phyloP scores from a whole-genome alignment of 1,140 invertebrate species.

The Streblospio benedicti region DNA sequence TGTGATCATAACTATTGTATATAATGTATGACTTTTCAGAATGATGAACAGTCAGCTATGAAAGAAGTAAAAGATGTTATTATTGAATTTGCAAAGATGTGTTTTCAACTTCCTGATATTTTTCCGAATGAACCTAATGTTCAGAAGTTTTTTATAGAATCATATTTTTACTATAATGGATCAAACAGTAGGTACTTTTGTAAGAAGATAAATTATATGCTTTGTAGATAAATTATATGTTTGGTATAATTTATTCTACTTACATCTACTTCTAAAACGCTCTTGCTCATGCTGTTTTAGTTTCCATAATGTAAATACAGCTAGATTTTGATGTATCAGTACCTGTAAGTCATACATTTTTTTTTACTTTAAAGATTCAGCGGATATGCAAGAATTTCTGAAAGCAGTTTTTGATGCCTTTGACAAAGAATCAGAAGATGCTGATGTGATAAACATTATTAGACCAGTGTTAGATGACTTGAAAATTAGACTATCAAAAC shows the following conservation, averaged over 20 bases:
- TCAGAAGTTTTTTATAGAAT: background rate
- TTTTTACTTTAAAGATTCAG: constrained; percentile 40
- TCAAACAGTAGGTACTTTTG: background rate
- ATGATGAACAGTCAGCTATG: background rate
- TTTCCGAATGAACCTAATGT: constrained; percentile 16
- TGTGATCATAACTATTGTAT: background rate
- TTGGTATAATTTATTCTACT: background rate
- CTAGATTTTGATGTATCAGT: too few relatives aligned
- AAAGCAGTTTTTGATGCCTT: constrained; percentile 22
- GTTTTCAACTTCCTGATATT: constrained; percentile 36
- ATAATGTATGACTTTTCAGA: background rate
- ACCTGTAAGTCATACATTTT: too few relatives aligned
- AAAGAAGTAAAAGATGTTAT: constrained; percentile 31
- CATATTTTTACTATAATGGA: background rate
- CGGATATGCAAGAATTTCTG: constrained; percentile 29
- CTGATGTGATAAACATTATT: constrained; percentile 28
- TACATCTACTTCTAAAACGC: too few relatives aligned
- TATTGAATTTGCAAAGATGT: constrained; percentile 35
- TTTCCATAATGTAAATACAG: too few relatives aligned
- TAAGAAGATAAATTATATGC: background rate
- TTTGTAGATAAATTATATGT: background rate
- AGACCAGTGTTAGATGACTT: constrained; percentile 31
- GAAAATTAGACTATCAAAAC: constrained; percentile 27
- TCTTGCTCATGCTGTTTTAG: too few relatives aligned
- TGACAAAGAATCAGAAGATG: constrained; percentile 29